Base-by-base conservation (phyloP, 2,113 vertebrate species). In the Sclerurus mexicanus region DNA sequence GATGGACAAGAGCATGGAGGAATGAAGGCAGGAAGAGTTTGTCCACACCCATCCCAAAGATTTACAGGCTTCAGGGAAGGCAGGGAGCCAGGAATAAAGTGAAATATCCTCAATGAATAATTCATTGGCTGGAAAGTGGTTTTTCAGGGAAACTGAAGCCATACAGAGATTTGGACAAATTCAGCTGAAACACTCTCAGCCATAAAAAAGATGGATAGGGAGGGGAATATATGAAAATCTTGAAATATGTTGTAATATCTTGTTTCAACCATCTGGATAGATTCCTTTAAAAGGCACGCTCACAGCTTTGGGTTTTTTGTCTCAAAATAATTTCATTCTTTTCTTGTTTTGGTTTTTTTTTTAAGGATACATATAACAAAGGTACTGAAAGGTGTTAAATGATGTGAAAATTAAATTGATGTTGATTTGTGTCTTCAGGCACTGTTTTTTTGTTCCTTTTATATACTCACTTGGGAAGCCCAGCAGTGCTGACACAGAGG, bases 81-180 rank as follows among this genome's bases (percentile, higher is more conserved):
- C 37, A 1, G 35, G 35, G 62, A 88, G 80, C 93, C 93, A 92
- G 58, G 79, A 75, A 58, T 91, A 82, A 92, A 94, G 89, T 73
- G 85, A 90, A 95, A 93, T 91, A 93, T 81, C 94, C 80, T 95
- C 84, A 75, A 73, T 95, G 81, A 90, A 91, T 95, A 96, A 96
- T 90, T 95, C 79, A 94, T 95, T 87, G 80, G 60, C 76, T 85
- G 67, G 55, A 76, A 91, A 89, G 83, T 95, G 96, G 1, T 89
- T 93, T 94, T 95, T 75, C 55, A 89, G 64, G 73, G 89, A 90
- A 95, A 74, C 93, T 83, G 49, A 84, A 96, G 56, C 60, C 84
- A 40, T 71, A 52, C 39, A 84, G 91, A 93, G 63, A 84, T 95
- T 93, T 87, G 89, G 73, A 78, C 84, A 95, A 93, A 89, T 87